Evolutionary conservation across 2,113 vertebrate species (phyloP).

Genomic region (Alligator sinensis): DNA sequence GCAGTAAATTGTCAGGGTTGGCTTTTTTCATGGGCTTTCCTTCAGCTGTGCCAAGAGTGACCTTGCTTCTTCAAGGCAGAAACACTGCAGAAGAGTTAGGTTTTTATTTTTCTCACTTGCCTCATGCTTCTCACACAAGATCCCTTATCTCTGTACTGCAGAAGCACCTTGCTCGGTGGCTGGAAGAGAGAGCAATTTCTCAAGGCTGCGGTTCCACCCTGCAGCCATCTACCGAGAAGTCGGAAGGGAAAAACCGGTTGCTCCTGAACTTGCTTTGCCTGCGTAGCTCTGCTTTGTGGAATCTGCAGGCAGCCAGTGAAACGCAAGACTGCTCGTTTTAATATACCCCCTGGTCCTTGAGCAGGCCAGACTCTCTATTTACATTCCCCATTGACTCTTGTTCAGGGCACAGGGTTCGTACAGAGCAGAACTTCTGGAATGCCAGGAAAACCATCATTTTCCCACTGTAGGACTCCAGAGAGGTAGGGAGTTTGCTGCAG

Average conservation of each 20-base stretch:
- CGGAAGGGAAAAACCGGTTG: slow-evolving; percentile 56
- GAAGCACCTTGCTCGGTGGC: slow-evolving; percentile 5
- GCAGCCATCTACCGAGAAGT: slow-evolving; percentile 4
- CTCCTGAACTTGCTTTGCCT: slow-evolving; percentile 50
- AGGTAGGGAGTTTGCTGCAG: background rate
- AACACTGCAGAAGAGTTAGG: rapidly evolving
- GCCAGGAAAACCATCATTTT: background rate
- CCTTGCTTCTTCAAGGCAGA: background rate
- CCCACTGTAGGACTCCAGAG: background rate
- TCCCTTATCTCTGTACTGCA: background rate
- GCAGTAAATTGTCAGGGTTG: rapidly evolving
- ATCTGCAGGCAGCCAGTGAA: background rate
- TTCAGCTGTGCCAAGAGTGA: background rate
- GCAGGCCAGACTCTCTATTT: background rate
- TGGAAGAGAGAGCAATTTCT: background rate
- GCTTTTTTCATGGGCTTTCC: background rate
- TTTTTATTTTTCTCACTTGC: background rate
- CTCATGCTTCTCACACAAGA: background rate
- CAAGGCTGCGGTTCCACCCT: slow-evolving; percentile 32
- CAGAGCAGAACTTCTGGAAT: background rate
- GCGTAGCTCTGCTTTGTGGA: rapidly evolving
- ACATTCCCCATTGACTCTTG: background rate
- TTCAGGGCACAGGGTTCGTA: background rate
- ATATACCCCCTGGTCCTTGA: rapidly evolving
- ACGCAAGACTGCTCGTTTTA: background rate